Base-by-base conservation (phyloP, 92 coral and sea anemone genomes). In the Actinernus sp. region DNA sequence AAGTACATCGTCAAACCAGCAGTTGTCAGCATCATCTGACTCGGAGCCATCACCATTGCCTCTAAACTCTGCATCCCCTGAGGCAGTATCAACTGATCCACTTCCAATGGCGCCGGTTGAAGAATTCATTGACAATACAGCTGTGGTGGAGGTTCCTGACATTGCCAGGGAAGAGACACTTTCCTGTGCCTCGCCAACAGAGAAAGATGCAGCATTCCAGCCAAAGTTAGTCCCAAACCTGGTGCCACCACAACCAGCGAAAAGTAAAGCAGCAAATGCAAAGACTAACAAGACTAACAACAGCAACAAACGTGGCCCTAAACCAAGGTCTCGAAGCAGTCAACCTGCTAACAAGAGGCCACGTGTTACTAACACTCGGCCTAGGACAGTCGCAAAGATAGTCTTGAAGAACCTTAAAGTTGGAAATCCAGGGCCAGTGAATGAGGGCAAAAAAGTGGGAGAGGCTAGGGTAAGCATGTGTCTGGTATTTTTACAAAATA, bases 361-460 rank as follows among this genome's bases (percentile, higher is more conserved):
- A 16, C 37, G 85, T 18, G 71, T 79, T 14, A 86, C 64, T n/a
- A 73, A 65, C 22, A 64, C 85, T 4, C 25, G 76, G 48, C 73
- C 80, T 17, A 64, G 82, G 29, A 71, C 96, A 11, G 88, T 80
- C n/a, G 61, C 92, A 31, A 90, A 85, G 46, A 73, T 44, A 49
- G 92, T 63, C 26, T 51, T 68, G 45, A 80, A 74, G 39, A 90
- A 86, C 30, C 65, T 72, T 26, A 80, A 86, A 36, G 79, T 71
- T n/a, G 81, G 75, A 2, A 80, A 63, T 31, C 31, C 58, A 34
- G 62, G 65, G 27, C 59, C 47, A 25, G 49, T 46, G 67, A 56
- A 19, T 52, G 75, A 68, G 25, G 30, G 65, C 37, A 60, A 56
- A 48, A 71, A 36, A 26, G 3, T 39, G 20, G 78, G 75, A 26